Conservation (phyloP, 2,797 vertebrate species). For the Megaceryle alcyon region DNA sequence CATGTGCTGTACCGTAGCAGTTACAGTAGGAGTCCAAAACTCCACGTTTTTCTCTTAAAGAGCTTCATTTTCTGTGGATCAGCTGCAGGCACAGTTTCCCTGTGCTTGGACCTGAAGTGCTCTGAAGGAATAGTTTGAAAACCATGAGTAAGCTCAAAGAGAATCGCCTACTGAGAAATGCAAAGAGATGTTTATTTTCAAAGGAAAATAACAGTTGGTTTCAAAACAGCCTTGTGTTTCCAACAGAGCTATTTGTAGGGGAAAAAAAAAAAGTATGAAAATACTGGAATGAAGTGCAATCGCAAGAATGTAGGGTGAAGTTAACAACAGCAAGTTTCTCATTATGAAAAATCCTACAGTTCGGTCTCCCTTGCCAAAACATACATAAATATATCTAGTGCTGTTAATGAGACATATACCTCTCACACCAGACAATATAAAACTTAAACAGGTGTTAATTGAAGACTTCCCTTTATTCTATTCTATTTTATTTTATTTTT, state of each 20-base stretch:
- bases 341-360: slow-evolving; percentile 35
- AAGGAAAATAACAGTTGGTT: slow-evolving; percentile 35
- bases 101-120: neutral
- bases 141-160: slow-evolving; percentile 11
- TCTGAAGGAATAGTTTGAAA: slow-evolving; percentile 18
- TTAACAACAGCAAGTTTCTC: neutral
- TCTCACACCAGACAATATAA: neutral
- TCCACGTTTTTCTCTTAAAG: neutral
- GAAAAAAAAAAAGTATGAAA: slow-evolving; percentile 6
- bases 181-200: slow-evolving; percentile 50
- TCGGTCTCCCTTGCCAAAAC: slow-evolving; percentile 26
- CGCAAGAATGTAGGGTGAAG: slow-evolving; percentile 50
- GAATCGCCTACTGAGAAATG: slow-evolving; percentile 2
- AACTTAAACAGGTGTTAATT: slow-evolving; percentile 29
- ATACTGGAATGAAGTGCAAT: slow-evolving; percentile 29
- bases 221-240: slow-evolving; percentile 48
- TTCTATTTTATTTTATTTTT: neutral
- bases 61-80: neutral
- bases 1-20: neutral
- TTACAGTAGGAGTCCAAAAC: neutral
- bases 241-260: slow-evolving; percentile 15
- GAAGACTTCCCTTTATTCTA: neutral
- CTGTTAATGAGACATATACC: neutral
- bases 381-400: neutral
- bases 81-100: neutral